Conservation (phyloP, 2,888 invertebrate genomes). For the Pollenia labialis region DNA sequence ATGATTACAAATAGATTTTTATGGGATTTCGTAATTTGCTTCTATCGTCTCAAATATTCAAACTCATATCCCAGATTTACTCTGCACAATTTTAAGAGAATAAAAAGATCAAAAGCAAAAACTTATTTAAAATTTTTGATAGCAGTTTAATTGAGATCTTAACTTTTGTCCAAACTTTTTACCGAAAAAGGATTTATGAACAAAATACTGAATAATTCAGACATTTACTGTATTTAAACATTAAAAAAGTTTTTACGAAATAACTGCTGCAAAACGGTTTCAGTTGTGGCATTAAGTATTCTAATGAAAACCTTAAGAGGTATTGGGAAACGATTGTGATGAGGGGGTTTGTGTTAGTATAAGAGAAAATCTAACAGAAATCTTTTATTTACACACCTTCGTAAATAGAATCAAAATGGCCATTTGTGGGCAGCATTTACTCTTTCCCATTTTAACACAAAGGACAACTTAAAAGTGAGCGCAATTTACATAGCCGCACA, state of each 20-base stretch:
- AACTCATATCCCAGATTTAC: too few species aligned
- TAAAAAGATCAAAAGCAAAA: not conserved
- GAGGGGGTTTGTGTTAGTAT: not conserved
- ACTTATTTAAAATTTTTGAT: constrained; percentile 55
- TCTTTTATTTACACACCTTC: not conserved
- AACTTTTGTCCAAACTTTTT: constrained; percentile 17
- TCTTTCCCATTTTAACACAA: not conserved
- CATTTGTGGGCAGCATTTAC: not conserved
- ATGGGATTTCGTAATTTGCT: too few species aligned
- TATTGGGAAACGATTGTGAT: constrained; percentile 25
- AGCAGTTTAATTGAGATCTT: constrained; percentile 51
- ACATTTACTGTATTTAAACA: not conserved
- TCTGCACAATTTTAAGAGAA: not conserved
- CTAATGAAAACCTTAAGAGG: constrained; percentile 38
- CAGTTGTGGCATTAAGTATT: constrained; percentile 26
- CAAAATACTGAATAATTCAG: not conserved
- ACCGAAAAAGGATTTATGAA: constrained; percentile 31
- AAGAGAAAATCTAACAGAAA: too few species aligned
- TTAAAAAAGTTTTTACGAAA: too few species aligned
- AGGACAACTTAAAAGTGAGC: not conserved
- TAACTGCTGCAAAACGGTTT: constrained; percentile 29
- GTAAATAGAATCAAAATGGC: not conserved
- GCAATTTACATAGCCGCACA: too few species aligned
- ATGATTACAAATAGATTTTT: too few species aligned
- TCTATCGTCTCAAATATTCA: too few species aligned